Percentiles rank a stretch among this genome's conserved stretches.
Evolutionary conservation across 2,113 vertebrate species (phyloP).

Genomic region (Amazona guildingii): DNA sequence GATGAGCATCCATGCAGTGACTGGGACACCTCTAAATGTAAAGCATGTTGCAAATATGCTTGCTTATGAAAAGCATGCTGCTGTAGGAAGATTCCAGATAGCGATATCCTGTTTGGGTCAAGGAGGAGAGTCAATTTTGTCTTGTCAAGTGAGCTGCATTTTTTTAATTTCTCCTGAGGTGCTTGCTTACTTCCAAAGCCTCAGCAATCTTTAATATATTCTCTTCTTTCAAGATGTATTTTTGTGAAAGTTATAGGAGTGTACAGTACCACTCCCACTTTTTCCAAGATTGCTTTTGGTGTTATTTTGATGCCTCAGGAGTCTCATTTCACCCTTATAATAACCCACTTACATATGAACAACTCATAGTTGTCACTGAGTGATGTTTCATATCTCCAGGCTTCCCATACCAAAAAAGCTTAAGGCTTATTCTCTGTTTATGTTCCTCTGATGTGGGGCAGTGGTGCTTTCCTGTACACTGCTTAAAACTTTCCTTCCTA

Average conservation of each 20-base stretch:
- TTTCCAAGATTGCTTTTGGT: not conserved
- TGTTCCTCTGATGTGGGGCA: constrained; percentile 52
- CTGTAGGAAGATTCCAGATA: not conserved
- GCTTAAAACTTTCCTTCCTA: constrained; percentile 63
- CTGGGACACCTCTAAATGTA: not conserved
- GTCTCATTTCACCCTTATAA: constrained; percentile 2
- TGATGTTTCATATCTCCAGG: constrained; percentile 12
- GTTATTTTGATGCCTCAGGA: constrained; percentile 19
- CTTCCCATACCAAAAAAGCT: constrained; percentile 27
- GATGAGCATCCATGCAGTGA: not conserved
- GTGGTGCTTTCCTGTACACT: constrained; percentile 31
- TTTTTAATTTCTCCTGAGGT: not conserved
- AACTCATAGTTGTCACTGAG: not conserved
- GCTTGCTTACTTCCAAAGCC: not conserved
- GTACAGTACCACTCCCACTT: not conserved
- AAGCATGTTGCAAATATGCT: not conserved
- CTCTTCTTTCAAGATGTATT: constrained; percentile 11
- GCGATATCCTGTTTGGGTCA: not conserved
- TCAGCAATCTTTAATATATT: constrained; percentile 34
- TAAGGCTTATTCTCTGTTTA: constrained; percentile 60
- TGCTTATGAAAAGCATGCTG: not conserved
- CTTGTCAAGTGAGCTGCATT: not conserved
- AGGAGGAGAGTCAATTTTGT: not conserved
- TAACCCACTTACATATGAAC: constrained; percentile 2
- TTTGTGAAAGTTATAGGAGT: not conserved